These are phyloP conservation scores for Heterocephalus glaber DNA, from an alignment of 2,113 vertebrate species.

Conservation along the genomic window DNA sequence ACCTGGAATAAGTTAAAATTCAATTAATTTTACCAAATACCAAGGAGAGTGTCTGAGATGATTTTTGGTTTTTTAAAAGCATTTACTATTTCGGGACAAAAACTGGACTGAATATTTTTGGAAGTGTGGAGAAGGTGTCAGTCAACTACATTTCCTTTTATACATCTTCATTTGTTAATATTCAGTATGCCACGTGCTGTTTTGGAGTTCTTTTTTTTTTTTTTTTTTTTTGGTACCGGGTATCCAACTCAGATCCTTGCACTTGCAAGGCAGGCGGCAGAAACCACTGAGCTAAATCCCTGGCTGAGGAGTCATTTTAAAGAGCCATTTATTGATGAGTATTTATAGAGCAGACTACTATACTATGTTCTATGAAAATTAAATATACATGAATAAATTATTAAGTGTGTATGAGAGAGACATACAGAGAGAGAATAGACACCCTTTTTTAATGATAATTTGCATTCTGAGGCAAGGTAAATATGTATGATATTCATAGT, in stretches of 20 bases:
- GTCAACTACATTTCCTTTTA: neutral
- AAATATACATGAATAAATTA: conserved; percentile 20
- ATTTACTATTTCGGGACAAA: neutral
- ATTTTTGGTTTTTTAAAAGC: neutral
- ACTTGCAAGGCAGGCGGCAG: too few species aligned
- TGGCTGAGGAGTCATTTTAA: too few species aligned
- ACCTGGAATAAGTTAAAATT: neutral
- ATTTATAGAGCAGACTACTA: neutral
- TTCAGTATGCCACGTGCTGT: neutral
- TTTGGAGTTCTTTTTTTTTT: neutral
- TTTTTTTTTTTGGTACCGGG: too few species aligned
- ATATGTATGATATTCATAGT: neutral
- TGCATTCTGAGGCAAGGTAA: neutral
- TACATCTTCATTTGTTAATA: neutral
- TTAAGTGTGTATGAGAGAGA: neutral
- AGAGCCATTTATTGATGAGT: neutral
- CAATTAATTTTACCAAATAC: neutral
- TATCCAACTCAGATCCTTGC: too few species aligned
- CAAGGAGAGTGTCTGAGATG: neutral
- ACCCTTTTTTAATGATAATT: neutral
- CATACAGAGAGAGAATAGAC: neutral
- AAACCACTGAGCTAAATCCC: too few species aligned
- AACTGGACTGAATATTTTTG: neutral
- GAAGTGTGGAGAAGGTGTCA: neutral
- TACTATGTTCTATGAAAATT: neutral